Base-by-base conservation (phyloP, 2,888 invertebrate genomes). In the Asteroscopus sphinx region DNA sequence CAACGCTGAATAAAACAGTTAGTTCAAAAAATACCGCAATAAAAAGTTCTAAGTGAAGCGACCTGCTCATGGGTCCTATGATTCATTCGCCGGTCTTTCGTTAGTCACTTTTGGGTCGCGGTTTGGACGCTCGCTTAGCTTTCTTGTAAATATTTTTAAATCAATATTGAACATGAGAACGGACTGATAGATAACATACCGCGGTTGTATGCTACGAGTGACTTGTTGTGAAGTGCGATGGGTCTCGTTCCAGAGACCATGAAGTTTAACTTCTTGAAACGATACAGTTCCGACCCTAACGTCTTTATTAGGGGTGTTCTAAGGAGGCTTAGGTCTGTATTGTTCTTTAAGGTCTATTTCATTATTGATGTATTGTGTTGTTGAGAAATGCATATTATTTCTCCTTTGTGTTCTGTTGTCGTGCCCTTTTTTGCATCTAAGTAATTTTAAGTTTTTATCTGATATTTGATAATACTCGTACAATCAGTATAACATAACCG, bases 1-100 rank as follows among this genome's bases (percentile, higher is more conserved):
- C 69, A 83, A 82, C 69, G 63, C 72, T 63, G 63, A 77, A 79
- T 63, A 15, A 25, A 84, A 92, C 93, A 83, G 93, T 93, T 90
- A 90, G 62, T 57, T 64, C 77, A 82, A 87, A 79, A 88, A 63
- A 88, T 89, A 92, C 91, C 91, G 91, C 89, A 91, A 91, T 83
- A 83, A 85, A 84, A 90, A 86, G 84, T 82, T 85, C 82, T 80
- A 86, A 91, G 83, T 83, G 83, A 86, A 82, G 81, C 85, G 86
- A 88, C 89, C 86, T 83, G 87, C 71, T 76, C 72, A 55, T 49
- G 55, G 77, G 74, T 75, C 76, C 87, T 85, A 88, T 93, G 93
- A 93, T 74, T 93, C 93, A 93, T 85, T 82, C 79, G 64, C 73
- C 73, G 73, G 71, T 74, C 70, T 76, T 68, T 59, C 60, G 76